phyloP scores from a whole-genome alignment of 30 jellyfish, hydroid and myxozoan genomes.

The Aurelia aurita region DNA sequence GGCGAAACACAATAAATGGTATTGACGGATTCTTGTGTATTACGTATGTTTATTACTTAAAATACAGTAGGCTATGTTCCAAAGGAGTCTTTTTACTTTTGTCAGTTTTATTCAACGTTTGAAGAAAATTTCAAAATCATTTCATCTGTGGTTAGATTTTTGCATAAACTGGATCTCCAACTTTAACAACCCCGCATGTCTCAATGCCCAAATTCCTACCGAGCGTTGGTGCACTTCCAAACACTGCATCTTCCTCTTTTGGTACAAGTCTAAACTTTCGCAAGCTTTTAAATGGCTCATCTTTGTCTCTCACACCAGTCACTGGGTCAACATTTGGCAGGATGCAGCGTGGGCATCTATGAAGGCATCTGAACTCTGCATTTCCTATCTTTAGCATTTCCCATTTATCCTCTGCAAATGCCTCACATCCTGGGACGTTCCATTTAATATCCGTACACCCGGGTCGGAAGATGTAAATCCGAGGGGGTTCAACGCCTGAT shows the following conservation, averaged over 20 bases:
- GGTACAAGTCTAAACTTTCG: constrained; percentile 58
- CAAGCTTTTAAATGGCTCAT: constrained; percentile 60
- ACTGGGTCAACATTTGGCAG: constrained; percentile 66
- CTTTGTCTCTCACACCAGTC: constrained; percentile 53
- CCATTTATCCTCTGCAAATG: constrained; percentile 75
- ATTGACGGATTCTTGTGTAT: too few relatives aligned
- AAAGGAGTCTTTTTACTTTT: too few relatives aligned
- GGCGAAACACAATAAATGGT: too few relatives aligned
- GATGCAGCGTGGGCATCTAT: constrained; percentile 64
- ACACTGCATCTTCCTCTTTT: constrained; percentile 44
- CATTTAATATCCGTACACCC: constrained; percentile 9
- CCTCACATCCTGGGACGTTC: constrained; percentile 10
- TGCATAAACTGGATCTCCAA: constrained; percentile 69
- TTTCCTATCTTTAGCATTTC: constrained; percentile 24
- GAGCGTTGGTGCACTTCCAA: constrained; percentile 53
- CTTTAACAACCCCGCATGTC: constrained; percentile 27
- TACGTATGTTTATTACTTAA: too few relatives aligned
- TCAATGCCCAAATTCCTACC: constrained; percentile 65
- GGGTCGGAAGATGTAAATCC: constrained; percentile 5
- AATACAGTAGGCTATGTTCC: too few relatives aligned
- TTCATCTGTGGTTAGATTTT: too few relatives aligned
- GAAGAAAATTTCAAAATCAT: too few relatives aligned
- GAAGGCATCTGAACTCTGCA: constrained; percentile 48
- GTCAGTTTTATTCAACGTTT: too few relatives aligned
- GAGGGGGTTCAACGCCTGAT: not conserved